Conservation (phyloP, 2,113 vertebrate species). For the Dromas ardeola region DNA sequence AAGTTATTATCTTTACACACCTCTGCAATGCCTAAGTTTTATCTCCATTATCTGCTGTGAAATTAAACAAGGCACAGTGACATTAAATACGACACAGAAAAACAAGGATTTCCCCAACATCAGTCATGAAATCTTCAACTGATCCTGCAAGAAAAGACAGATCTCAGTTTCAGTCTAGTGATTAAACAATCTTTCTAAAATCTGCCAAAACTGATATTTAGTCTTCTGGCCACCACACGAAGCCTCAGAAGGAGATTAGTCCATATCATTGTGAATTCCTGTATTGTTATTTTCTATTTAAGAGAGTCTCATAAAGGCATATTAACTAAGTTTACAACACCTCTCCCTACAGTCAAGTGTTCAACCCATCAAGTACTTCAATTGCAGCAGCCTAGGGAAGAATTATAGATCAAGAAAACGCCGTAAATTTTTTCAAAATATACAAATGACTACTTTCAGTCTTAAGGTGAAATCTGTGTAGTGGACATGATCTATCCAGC, state of each 20-base stretch:
- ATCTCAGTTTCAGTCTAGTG: neutral
- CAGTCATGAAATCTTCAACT: neutral
- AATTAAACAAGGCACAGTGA: neutral
- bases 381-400: neutral
- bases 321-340: neutral
- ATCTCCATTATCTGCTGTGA: neutral
- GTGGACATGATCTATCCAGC: neutral
- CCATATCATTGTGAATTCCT: neutral
- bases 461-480: neutral
- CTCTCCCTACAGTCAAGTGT: neutral
- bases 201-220: neutral
- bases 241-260: neutral
- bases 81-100: neutral
- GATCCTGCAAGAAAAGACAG: neutral
- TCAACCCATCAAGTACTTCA: neutral
- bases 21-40: neutral
- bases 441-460: neutral
- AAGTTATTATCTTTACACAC: neutral
- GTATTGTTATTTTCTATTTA: neutral
- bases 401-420: neutral
- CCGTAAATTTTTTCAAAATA: neutral
- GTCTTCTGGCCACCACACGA: neutral
- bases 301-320: neutral
- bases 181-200: neutral
- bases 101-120: neutral